These are phyloP conservation scores for Lithophane ornitopus DNA, from an alignment of 2,888 invertebrate genomes.

Conservation along the genomic window DNA sequence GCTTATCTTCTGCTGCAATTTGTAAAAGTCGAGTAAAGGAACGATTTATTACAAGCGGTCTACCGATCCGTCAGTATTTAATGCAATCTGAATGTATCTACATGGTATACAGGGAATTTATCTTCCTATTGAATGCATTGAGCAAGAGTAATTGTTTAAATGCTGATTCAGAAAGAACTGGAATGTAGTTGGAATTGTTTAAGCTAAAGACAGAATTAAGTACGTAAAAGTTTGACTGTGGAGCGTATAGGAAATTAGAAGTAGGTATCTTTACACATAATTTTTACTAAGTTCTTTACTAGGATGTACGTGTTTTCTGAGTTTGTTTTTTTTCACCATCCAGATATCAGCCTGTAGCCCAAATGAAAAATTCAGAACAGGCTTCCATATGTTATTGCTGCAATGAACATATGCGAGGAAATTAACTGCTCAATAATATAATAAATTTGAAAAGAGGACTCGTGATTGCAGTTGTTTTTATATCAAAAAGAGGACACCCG, in stretches of 20 bases:
- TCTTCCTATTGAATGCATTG: conserved; percentile 52
- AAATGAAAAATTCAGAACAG: not conserved
- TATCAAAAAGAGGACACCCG: not conserved
- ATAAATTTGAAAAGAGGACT: not conserved
- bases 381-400: not conserved
- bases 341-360: not conserved
- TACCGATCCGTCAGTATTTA: conserved; percentile 62
- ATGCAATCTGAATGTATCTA: conserved; percentile 60
- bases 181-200: conserved; percentile 11
- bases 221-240: not conserved
- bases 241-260: not conserved
- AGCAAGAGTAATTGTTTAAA: conserved; percentile 56
- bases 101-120: conserved; percentile 43
- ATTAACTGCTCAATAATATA: not conserved
- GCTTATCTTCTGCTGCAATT: conserved; percentile 61
- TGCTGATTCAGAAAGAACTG: conserved; percentile 29
- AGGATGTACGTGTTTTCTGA: not conserved
- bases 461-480: not conserved
- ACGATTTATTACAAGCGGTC: conserved; percentile 60
- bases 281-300: not conserved
- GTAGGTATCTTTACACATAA: not conserved
- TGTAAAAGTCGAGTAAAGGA: conserved; percentile 61
- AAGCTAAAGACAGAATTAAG: not conserved
- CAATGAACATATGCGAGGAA: not conserved
- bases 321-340: not conserved